Evolutionary conservation across 37 sponge, comb jelly and placozoan genomes (phyloP).

Genomic region (Amphimedon queenslandica): DNA sequence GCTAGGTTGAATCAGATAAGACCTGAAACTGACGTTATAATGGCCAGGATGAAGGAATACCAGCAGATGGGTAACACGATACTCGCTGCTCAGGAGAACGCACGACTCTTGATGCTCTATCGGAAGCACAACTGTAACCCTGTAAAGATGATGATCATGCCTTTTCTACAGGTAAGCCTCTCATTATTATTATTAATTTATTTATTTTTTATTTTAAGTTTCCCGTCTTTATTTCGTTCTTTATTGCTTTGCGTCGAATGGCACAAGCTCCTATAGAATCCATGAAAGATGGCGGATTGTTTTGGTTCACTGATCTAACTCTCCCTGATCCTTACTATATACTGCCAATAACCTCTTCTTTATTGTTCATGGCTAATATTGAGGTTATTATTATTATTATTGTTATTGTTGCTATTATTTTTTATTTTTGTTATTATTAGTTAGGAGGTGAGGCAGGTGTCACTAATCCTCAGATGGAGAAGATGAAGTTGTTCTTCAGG

Average conservation of each 20-base stretch:
- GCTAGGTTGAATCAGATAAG: constrained; percentile 59
- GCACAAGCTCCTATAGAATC: constrained; percentile 53
- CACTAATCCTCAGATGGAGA: constrained; percentile 34
- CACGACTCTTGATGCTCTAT: constrained; percentile 41
- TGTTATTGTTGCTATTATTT: too few species aligned
- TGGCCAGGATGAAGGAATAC: constrained; percentile 33
- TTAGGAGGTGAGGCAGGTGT: constrained; percentile 77
- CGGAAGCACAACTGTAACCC: constrained; percentile 60
- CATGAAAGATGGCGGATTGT: constrained; percentile 70
- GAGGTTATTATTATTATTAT: constrained; percentile 56
- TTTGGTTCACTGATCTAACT: constrained; percentile 83
- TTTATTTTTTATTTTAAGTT: constrained; percentile 1
- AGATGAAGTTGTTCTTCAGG: constrained; percentile 51
- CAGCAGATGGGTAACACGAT: constrained; percentile 35
- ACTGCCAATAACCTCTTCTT: constrained; percentile 62
- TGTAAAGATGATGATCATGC: constrained; percentile 55
- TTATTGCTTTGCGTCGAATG: constrained; percentile 73
- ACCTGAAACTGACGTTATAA: constrained; percentile 39
- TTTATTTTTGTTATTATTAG: constrained; percentile 19
- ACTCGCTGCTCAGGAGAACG: constrained; percentile 14
- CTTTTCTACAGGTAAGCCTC: constrained; percentile 51
- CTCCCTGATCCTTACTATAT: constrained; percentile 76
- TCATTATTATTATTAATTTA: too few species aligned
- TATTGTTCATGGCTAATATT: constrained; percentile 47
- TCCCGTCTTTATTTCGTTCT: constrained; percentile 77